Evolutionary conservation across 2,888 invertebrate species (phyloP).

Genomic region (Melieria crassipennis): DNA sequence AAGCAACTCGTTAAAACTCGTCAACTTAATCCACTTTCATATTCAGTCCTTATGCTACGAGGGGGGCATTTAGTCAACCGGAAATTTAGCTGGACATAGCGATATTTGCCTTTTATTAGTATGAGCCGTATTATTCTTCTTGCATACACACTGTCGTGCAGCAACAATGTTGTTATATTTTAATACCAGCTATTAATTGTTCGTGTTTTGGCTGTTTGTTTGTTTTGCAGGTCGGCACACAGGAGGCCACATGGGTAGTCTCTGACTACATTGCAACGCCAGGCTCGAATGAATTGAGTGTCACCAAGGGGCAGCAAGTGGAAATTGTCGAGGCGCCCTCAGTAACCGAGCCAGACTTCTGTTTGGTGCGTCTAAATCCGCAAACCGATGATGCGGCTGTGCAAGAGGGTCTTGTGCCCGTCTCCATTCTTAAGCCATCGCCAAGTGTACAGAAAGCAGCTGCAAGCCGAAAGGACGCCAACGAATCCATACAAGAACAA

Average conservation of each 20-base stretch:
- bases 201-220: slow-evolving; percentile 10
- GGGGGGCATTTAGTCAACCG: no score
- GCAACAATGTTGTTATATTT: no score
- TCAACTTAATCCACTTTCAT: no score
- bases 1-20: no score
- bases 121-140: no score
- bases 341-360: slow-evolving; percentile 74
- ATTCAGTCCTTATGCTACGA: no score
- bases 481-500: slow-evolving; percentile 63
- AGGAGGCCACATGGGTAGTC: slow-evolving; percentile 92
- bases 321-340: slow-evolving; percentile 84
- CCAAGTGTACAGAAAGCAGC: slow-evolving; percentile 68
- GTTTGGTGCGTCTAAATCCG: slow-evolving; percentile 74
- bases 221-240: slow-evolving; percentile 74
- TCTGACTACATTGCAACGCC: slow-evolving; percentile 83
- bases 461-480: slow-evolving; percentile 57
- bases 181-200: slow-evolving; percentile 21
- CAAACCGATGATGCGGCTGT: slow-evolving; percentile 68
- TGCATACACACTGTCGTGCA: no score
- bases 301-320: slow-evolving; percentile 92
- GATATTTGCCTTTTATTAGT: no score
- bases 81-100: no score
- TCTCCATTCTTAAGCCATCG: slow-evolving; percentile 79
- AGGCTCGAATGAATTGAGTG: slow-evolving; percentile 82
- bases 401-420: slow-evolving; percentile 84